phyloP scores from a whole-genome alignment of 2,888 invertebrate species.

The Octonoba sinensis region DNA sequence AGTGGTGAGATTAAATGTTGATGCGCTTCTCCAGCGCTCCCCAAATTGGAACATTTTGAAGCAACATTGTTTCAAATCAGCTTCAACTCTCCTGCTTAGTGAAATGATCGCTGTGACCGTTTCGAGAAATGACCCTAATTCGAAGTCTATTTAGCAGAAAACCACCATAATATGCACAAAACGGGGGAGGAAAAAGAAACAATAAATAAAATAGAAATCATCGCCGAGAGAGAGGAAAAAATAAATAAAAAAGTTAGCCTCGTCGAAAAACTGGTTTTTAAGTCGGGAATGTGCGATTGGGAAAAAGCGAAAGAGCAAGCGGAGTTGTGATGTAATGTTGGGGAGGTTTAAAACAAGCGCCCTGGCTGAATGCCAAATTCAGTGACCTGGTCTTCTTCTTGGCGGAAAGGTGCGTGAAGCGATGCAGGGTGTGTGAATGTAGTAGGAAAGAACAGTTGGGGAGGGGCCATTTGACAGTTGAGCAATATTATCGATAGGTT shows the following conservation, averaged over 20 bases:
- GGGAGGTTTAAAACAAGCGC: slow-evolving; percentile 60
- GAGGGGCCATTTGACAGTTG: slow-evolving; percentile 44
- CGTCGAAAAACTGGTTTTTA: slow-evolving; percentile 56
- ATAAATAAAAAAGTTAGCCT: slow-evolving; percentile 13
- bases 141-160: background rate
- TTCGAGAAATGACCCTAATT: slow-evolving; percentile 13
- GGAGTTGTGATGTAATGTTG: slow-evolving; percentile 53
- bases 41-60: no score
- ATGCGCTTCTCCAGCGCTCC: no score
- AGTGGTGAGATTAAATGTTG: no score
- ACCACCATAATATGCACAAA: background rate
- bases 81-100: no score
- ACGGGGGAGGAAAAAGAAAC: background rate
- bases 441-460: slow-evolving; percentile 19
- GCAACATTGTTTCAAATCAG: no score
- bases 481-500: slow-evolving; percentile 37
- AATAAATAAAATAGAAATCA: background rate
- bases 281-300: slow-evolving; percentile 35
- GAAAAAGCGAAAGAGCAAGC: slow-evolving; percentile 8
- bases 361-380: slow-evolving; percentile 54
- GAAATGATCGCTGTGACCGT: slow-evolving; percentile 1
- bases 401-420: background rate
- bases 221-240: slow-evolving; percentile 5
- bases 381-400: slow-evolving; percentile 31
- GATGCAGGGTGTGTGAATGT: slow-evolving; percentile 26